Conservation (phyloP, 2,113 vertebrate genomes). For the Elaphurus davidianus region DNA sequence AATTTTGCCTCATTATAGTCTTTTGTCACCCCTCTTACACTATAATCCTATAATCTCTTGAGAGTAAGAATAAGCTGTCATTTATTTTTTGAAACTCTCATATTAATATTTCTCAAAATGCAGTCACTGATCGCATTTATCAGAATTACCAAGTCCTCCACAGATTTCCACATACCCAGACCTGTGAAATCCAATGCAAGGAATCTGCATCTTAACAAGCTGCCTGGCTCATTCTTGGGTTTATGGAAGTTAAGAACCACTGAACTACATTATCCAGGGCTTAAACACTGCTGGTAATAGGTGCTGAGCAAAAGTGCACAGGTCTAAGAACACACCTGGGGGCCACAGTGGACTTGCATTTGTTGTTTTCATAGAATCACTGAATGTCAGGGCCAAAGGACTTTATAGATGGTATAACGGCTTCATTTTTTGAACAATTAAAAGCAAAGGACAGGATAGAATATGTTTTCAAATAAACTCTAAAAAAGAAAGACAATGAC, state of each 20-base stretch:
- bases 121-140: background rate
- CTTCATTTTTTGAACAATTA: background rate
- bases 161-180: background rate
- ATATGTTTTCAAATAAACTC: background rate
- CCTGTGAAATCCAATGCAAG: background rate
- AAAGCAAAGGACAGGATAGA: constrained; percentile 17
- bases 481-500: background rate
- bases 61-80: background rate
- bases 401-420: background rate
- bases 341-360: background rate
- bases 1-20: background rate
- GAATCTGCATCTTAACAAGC: background rate
- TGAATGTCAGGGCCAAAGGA: background rate
- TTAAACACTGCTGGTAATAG: background rate
- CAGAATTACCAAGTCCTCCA: background rate
- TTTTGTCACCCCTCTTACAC: background rate
- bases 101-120: background rate
- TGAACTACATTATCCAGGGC: background rate
- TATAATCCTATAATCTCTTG: background rate
- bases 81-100: background rate
- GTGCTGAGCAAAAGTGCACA: background rate
- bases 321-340: background rate
- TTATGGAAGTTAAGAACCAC: background rate
- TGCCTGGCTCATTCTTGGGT: background rate
- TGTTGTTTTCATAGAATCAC: constrained; percentile 1